Evolutionary conservation across 2,113 vertebrate species (phyloP).

Genomic region (Lota lota): DNA sequence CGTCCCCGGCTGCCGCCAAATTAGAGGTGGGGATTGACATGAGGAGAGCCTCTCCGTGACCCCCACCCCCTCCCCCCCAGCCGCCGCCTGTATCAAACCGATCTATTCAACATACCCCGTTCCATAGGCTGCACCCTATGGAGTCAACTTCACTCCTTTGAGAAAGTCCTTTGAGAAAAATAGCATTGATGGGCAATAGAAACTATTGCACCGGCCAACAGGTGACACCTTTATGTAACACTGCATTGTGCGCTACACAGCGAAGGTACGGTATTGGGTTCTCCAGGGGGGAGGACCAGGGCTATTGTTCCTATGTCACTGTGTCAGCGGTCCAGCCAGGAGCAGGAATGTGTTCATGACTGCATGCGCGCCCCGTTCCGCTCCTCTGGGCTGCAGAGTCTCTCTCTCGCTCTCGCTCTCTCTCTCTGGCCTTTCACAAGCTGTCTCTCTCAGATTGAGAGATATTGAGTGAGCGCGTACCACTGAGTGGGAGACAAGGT

Average conservation of each 20-base stretch:
- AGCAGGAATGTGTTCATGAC: constrained; percentile 64
- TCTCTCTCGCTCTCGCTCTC: not conserved
- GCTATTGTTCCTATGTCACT: constrained; percentile 53
- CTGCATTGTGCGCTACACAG: constrained; percentile 29
- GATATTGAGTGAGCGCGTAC: constrained; percentile 16
- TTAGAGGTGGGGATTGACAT: not conserved
- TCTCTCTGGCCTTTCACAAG: not conserved
- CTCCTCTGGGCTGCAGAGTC: constrained; percentile 44
- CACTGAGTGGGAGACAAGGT: not conserved
- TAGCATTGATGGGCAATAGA: not conserved
- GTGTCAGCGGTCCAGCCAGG: constrained; percentile 48
- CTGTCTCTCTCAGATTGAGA: constrained; percentile 5
- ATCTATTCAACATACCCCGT: too few relatives aligned
- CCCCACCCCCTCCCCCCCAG: too few relatives aligned
- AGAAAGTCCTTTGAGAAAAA: too few relatives aligned
- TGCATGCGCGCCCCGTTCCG: constrained; percentile 46
- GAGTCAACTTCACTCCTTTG: too few relatives aligned
- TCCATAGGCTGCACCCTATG: too few relatives aligned
- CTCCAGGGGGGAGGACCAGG: constrained; percentile 37
- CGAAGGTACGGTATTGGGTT: not conserved
- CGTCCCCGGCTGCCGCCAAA: constrained; percentile 15
- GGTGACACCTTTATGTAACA: constrained; percentile 12
- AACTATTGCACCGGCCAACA: constrained; percentile 16
- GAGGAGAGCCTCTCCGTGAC: not conserved
- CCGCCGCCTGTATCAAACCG: too few relatives aligned